phyloP scores from a whole-genome alignment of 2,113 vertebrate genomes.

The Salvelinus alpinus region DNA sequence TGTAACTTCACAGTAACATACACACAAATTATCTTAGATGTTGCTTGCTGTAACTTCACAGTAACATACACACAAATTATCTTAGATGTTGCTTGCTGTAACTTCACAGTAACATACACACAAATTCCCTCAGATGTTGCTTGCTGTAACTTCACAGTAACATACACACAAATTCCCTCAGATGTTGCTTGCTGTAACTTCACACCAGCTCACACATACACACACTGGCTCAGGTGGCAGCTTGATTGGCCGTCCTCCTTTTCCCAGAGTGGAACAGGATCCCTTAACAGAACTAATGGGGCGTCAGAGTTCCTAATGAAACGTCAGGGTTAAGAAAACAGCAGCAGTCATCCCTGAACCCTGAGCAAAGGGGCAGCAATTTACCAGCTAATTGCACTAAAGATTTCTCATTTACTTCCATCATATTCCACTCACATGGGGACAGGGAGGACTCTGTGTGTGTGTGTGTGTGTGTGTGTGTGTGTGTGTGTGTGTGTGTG shows the following conservation, averaged over 20 bases:
- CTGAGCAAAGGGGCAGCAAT: constrained; percentile 10
- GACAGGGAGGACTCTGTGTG: not conserved
- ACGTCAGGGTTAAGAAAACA: constrained; percentile 26
- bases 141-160: too few relatives aligned
- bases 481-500: not conserved
- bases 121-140: too few relatives aligned
- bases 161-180: too few relatives aligned
- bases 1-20: too few relatives aligned
- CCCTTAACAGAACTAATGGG: not conserved
- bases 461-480: not conserved
- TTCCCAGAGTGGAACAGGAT: not conserved
- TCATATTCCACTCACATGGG: constrained; percentile 11
- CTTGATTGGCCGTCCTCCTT: not conserved
- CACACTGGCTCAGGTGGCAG: constrained; percentile 7
- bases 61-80: too few relatives aligned
- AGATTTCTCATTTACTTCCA: constrained; percentile 29
- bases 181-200: too few relatives aligned
- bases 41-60: too few relatives aligned
- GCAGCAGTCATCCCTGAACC: constrained; percentile 23
- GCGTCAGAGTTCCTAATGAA: not conserved
- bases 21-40: too few relatives aligned
- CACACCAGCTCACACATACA: not conserved
- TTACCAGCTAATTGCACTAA: constrained; percentile 28
- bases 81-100: too few relatives aligned
- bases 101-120: too few relatives aligned